Base-by-base conservation (phyloP, 2,888 invertebrate species). In the Nomada flava region DNA sequence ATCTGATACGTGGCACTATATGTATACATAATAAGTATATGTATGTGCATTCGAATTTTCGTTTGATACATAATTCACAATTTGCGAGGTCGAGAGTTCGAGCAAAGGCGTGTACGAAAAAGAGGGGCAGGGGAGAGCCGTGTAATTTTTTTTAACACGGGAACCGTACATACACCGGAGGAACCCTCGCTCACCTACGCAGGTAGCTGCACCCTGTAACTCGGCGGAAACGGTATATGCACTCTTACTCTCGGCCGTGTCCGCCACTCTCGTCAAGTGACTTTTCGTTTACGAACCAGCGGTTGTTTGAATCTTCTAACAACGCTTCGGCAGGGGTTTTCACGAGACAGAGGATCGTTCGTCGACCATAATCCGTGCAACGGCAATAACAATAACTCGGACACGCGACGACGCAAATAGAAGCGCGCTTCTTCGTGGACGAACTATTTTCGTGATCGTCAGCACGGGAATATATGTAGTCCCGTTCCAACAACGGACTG, bases 161-260 rank as follows among this genome's bases (percentile, higher is more conserved):
- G 29, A 55, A 63, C 36, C 44, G 20, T 64, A 78, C 65, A 70
- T 53, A 79, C 65, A 67, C 72, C 73, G 52, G 23, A 44, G 75
- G 50, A 67, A 71, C 59, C 79, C 65, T 76, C 53, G 72, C 44
- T 79, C 82, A 84, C 84, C 86, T 73, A 84, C 79, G 85, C 83
- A 79, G 79, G 67, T 79, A 80, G 75, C 86, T 84, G 76, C 73
- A 70, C 71, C 79, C 77, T 84, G 62, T 62, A 79, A 77, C 75
- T 44, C 47, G 42, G 26, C 52, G 63, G 68, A 52, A 53, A 50
- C 73, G 42, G 50, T 36, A 36, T 7, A 7, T 36, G 36, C 44
- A 44, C 69, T 63, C 72, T 52, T 18, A 64, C 29, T 79, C 77
- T 69, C 47, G 71, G 60, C 59, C 55, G 64, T 60, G 44, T 76